Base-by-base conservation (phyloP, 2,888 invertebrate genomes). In the Meliscaeva auricollis region DNA sequence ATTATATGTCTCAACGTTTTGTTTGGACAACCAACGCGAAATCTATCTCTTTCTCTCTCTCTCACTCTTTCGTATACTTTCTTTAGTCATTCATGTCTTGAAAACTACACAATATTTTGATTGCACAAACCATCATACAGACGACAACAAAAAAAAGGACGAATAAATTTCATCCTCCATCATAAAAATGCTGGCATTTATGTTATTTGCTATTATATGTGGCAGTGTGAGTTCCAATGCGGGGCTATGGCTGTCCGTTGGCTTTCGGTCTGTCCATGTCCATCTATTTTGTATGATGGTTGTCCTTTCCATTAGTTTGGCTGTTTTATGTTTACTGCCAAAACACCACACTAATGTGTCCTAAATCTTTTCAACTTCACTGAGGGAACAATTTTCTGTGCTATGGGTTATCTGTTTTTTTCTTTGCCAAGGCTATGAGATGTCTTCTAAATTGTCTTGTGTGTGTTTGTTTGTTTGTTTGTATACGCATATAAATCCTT, bases 151-250 rank as follows among this genome's bases (percentile, higher is more conserved):
- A 70, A 74, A 85, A 85, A 85, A 81, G 85, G 85, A 85, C 81
- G 77, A 85, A 85, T 85, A 85, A 81, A 85, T 81, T 85, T 85
- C 72, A 30, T 81, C 50, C 85, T 85, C 77, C 85, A 85, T 85
- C 85, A 85, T 85, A 85, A 85, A 85, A 85, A 69, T 77, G 56
- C 85, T 85, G 81, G 81, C 85, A 85, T 85, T 85, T 81, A 85
- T 85, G 85, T 81, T 81, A 73, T 80, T 84, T 84, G 80, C 60
- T 84, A 9, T 9, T 38, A 11, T 38, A 35, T 35, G 48, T 70
- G 46, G 46, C 17, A 58, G 48, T 8, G 8, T 58, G 11, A 79
- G 11, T 84, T 75, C 46, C 74, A 77, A 80, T 81, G 84, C 72
- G 72, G 80, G 54, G 32, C 26, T 56, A 32, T 32, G 17, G 7